Base-by-base conservation (phyloP, 2,888 invertebrate species). In the Mesoligia furuncula region DNA sequence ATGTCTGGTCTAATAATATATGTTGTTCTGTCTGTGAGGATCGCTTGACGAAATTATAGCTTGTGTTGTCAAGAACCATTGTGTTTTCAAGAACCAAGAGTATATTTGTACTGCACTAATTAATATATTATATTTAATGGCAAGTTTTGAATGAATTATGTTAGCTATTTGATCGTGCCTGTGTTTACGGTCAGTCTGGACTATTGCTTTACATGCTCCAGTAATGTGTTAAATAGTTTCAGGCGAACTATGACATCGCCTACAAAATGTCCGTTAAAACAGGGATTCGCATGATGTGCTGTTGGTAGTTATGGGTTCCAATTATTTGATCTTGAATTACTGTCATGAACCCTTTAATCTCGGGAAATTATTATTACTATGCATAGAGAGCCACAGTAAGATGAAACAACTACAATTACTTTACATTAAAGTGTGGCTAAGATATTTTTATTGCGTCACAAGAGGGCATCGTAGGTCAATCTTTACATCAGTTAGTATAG, bases 391-490 rank as follows among this genome's bases (percentile, higher is more conserved):
- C 61, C 45, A 71, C 17, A 31, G 9, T 39, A 24, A 73, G 7
- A 36, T 73, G 20, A 39, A 62, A 73, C 17, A 62, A 48, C 59
- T 24, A 71, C 13, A 51, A 24, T 59, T 36, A 59, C 31, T 27
- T 27, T 27, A 73, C 4, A 48, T 13, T 1, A 15, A 42, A 11
- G 2, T 65, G 31, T 69, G n/a, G 42, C 27, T 27, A 61, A 65
- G 20, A 84, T 81, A 69, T 71, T 62, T 68, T 59, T 59, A 45
- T 74, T 74, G 48, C 74, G 27, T 74, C 81, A 80, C 66, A 36
- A 17, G 2, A 61, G 80, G 61, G 54, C 9, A 62, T 36, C 31
- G 20, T 61, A 36, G 74, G 74, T 80, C 81, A 70, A 20, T 6
- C 39, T 78, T 48, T 51, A 69, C 24, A 62, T 71, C 57, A 78